These are phyloP conservation scores for Danio kyathit DNA, from an alignment of 2,797 vertebrate species.

Conservation along the genomic window DNA sequence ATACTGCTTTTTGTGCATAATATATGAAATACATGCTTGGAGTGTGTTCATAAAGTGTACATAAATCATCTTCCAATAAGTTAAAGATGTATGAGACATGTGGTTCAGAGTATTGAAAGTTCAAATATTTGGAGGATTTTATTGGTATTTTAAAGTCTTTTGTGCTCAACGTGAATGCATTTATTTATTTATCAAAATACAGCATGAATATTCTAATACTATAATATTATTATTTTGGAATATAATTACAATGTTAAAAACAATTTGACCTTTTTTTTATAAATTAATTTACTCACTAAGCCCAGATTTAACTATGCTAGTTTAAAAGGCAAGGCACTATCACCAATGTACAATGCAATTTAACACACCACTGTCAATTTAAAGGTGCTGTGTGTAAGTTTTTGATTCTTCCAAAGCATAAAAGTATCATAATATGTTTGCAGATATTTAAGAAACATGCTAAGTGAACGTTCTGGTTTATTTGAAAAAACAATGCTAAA, in stretches of 20 bases:
- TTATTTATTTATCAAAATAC: neutral
- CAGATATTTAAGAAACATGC: too few relatives aligned
- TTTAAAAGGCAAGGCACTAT: neutral
- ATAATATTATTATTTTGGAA: neutral
- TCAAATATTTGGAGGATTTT: neutral
- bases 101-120: neutral
- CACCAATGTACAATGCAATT: slow-evolving; percentile 26
- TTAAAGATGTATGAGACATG: slow-evolving; percentile 4
- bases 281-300: too few relatives aligned
- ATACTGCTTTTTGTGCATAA: neutral
- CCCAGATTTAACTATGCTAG: too few relatives aligned
- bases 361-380: slow-evolving; percentile 1
- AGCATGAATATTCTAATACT: neutral
- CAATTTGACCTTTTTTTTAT: too few relatives aligned
- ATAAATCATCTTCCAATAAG: neutral
- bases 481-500: too few relatives aligned
- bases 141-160: too few relatives aligned
- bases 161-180: neutral
- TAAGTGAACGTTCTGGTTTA: too few relatives aligned
- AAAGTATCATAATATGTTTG: too few relatives aligned
- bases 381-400: too few relatives aligned
- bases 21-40: neutral
- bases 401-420: too few relatives aligned
- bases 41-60: slow-evolving; percentile 19
- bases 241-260: too few relatives aligned